Percentiles rank a stretch among this genome's conserved stretches.
These are phyloP conservation scores for Phaonia tiefii DNA, from an alignment of 2,888 invertebrate genomes.

Conservation along the genomic window DNA sequence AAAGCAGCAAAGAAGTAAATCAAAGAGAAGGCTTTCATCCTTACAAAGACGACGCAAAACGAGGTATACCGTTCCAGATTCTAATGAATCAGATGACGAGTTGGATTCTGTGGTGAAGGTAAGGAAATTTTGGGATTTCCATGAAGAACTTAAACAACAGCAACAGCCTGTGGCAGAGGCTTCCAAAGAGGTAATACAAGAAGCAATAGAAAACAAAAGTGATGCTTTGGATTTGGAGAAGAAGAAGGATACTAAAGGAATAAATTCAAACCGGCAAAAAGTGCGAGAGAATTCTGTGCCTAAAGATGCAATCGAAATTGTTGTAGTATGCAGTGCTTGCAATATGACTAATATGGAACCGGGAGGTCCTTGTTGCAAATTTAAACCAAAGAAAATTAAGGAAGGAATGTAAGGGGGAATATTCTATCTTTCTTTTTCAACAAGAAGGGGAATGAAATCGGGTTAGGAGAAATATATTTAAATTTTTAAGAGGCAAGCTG, in stretches of 20 bases:
- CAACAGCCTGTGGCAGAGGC: no score
- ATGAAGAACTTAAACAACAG: neutral
- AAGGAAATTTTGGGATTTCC: neutral
- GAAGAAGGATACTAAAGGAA: constrained; percentile 1
- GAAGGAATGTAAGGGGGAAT: neutral
- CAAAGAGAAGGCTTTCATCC: neutral
- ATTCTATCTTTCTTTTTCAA: no score
- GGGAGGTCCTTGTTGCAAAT: constrained; percentile 31
- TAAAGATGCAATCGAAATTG: neutral
- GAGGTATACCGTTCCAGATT: neutral
- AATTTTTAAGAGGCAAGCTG: no score
- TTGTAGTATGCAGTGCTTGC: constrained; percentile 22
- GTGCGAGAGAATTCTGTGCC: neutral
- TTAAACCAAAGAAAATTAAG: neutral
- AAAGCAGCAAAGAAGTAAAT: neutral
- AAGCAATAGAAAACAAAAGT: neutral
- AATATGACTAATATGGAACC: constrained; percentile 34
- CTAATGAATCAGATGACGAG: constrained; percentile 10
- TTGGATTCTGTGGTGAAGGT: neutral
- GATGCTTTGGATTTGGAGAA: neutral
- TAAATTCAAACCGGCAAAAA: no score
- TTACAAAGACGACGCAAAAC: neutral
- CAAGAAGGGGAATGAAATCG: no score
- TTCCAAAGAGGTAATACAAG: neutral
- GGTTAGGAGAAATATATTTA: no score